Evolutionary conservation across 2,888 invertebrate species (phyloP), one percentile per base, ranked within the genome.

Genomic region (Rhingia rostrata): DNA sequence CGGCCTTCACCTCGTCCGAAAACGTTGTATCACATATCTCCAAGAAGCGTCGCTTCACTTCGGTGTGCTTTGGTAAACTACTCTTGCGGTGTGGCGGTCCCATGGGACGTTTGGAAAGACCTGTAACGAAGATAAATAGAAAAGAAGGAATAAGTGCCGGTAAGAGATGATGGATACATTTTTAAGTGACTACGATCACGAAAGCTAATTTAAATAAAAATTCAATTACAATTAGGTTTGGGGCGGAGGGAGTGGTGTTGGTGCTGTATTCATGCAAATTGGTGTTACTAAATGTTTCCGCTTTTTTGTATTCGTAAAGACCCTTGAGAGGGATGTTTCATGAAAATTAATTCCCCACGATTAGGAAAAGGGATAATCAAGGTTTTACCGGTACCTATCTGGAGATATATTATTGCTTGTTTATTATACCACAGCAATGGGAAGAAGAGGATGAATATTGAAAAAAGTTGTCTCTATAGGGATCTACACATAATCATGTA

Each of bases 51-150:
- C 90, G 90, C 87, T 91, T 92, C 83, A 92, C 92, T 87, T 92
- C 91, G 86, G 90, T 90, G 89, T 92, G 92, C 89, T 92, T 92
- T 90, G 92, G 91, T 90, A 92, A 87, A 89, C 92, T 92, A 88
- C 90, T 91, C 89, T 92, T 92, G 87, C 92, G 91, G 89, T 91
- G 90, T 75, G 92, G 90, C 86, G 91, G 91, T 67, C 90, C 91
- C 87, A 90, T 86, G 41, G 92, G 92, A 81, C 92, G 90, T 86
- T 90, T 91, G 66, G 92, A 91, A 86, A 92, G 88, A 87, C 91
- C 92, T 92, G 72, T 6, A 88, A 64, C 63, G 73, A 75, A 32
- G 56, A 64, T 54, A 85, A 49, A 69, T 22, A 49, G 14, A 61
- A 43, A 47, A 37, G 10, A 10, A 30, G 39, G 14, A 56, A 33